Evolutionary conservation across 2,888 invertebrate genomes (phyloP), one percentile per base, ranked within the genome.

Genomic region (Auanema freiburgensis): DNA sequence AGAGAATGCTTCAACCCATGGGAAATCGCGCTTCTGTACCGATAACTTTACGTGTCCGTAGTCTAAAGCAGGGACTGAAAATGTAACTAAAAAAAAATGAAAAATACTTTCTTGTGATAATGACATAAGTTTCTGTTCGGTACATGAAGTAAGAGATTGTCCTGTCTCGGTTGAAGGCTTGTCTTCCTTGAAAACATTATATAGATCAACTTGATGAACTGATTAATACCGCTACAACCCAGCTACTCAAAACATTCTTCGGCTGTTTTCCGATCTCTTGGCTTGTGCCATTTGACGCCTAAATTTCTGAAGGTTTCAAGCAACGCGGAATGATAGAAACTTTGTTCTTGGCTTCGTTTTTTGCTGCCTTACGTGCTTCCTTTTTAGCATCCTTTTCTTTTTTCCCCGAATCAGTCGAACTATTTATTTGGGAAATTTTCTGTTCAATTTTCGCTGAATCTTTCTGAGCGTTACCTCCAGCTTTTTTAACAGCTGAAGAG

Each of bases 271-370:
- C 57, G 52, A 24, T 66, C n/a, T 64, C 0, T 57, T n/a, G 5
- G 46, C 57, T n/a, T 52, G 21, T 18, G 10, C 8, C 4, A 46
- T 46, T 46, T 8, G 46, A 3, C 8, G 6, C 43, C 43, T n/a
- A 18, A 18, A n/a, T 51, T 51, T n/a, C n/a, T 43, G 14, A 43
- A 12, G 43, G 43, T 12, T 43, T 43, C 12, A 43, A 12, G 12
- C 12, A 14, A 43, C 14, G 43, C 43, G 43, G 14, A 14, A 12
- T 43, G 46, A 54, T 42, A n/a, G n/a, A n/a, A n/a, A 67, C 64
- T 54, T 73, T 73, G 24, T 62, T 63, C 54, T 67, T 65, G 8
- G 74, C 74, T 18, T 74, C 71, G 6, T 65, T 61, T 50, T 72
- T 71, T 3, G 71, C 71, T n/a, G 69, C 71, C 33, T 66, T 66